Conservation (phyloP, 2,888 invertebrate species). For the Limnephilus marmoratus region DNA sequence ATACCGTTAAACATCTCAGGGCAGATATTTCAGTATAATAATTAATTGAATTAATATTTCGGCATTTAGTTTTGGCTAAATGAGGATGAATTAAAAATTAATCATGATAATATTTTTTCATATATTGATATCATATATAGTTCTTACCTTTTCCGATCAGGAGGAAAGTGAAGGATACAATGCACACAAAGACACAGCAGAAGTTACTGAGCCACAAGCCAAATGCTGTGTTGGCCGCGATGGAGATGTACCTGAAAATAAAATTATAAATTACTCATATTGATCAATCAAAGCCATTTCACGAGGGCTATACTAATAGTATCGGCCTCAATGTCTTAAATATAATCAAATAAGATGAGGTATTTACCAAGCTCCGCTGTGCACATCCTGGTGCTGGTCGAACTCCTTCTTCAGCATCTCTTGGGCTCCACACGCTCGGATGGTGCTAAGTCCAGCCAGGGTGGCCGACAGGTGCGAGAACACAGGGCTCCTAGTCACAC, state of each 20-base stretch:
- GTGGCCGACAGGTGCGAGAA: slow-evolving; percentile 91
- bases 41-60: too few species aligned
- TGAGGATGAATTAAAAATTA: too few species aligned
- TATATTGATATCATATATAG: slow-evolving; percentile 28
- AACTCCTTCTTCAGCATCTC: slow-evolving; percentile 82
- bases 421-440: slow-evolving; percentile 84
- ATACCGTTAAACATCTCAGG: too few species aligned
- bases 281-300: background rate
- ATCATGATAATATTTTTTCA: too few species aligned
- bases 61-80: too few species aligned
- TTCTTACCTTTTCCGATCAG: slow-evolving; percentile 77
- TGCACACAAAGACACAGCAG: slow-evolving; percentile 79
- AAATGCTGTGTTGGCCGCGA: slow-evolving; percentile 80
- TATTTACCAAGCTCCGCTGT: slow-evolving; percentile 80
- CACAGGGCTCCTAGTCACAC: slow-evolving; percentile 86
- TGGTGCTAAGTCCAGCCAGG: slow-evolving; percentile 86
- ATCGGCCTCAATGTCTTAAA: background rate
- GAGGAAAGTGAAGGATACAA: slow-evolving; percentile 82
- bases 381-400: slow-evolving; percentile 81
- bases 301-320: too few species aligned
- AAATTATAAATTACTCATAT: background rate
- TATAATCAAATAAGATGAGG: background rate
- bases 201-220: slow-evolving; percentile 82
- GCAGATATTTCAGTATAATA: too few species aligned
- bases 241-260: slow-evolving; percentile 76